Evolutionary conservation across 1,140 invertebrate genomes (phyloP), one percentile per base, ranked within the genome.

Genomic region (Camponotus pennsylvanicus): DNA sequence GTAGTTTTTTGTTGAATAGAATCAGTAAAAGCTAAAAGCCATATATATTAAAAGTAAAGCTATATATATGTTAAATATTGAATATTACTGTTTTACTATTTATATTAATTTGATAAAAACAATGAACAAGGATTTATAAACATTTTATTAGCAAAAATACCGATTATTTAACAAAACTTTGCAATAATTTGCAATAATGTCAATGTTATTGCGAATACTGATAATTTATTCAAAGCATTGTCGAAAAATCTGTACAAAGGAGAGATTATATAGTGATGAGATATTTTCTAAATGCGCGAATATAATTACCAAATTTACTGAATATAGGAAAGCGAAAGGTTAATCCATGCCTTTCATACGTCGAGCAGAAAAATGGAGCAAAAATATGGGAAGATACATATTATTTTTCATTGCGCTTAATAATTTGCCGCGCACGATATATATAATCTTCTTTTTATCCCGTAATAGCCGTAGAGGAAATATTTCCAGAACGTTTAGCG

Each of bases 361-460:
- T 42, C 63, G 32, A 32, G 3, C 27, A 18, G 27, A 34, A 34
- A 77, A 42, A 34, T 18, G 9, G 8, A 13, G 40, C 27, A 42
- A n/a, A 45, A 63, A 64, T n/a, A 6, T 42, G 13, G 61, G 40
- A 57, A 75, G 27, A 34, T 6, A 52, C 42, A 15, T 63, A 77
- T 45, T 42, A 32, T 34, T 40, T 37, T 42, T 27, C 37, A 45
- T 77, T 9, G 2, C 15, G 11, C 42, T 40, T 37, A 32, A 9
- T 79, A 69, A 55, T 80, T 80, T n/a, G 8, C n/a, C 63, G 3
- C 64, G 45, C 21, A 8, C 52, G 63, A 18, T 55, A 34, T 59
- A n/a, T 69, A 55, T 40, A 57, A 18, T 18, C 45, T 79, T 52
- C 42, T 42, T 45, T 52, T 55, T 67, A 42, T 49, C 11, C 13